Evolutionary conservation across 35 echinoderm and acorn worm genomes (phyloP).

Genomic region (Apostichopus parvimensis): DNA sequence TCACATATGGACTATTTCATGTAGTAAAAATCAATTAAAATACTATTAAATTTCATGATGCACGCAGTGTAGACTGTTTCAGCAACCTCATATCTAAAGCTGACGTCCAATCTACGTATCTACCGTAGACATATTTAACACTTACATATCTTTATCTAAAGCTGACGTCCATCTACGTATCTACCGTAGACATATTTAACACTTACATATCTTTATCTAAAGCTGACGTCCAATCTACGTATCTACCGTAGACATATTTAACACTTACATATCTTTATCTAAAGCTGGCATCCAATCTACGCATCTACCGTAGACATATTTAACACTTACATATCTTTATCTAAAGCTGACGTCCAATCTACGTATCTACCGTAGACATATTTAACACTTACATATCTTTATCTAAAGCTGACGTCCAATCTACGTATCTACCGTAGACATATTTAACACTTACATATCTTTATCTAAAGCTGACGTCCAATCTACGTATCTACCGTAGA

Average conservation of each 20-base stretch:
- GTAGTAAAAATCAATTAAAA: too few species aligned
- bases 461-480: conserved; percentile 86
- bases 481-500: conserved; percentile 97
- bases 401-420: conserved; percentile 87
- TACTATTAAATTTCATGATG: too few species aligned
- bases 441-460: conserved; percentile 95
- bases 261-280: conserved; percentile 96
- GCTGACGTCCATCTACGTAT: conserved; percentile 92
- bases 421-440: conserved; percentile 95
- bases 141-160: conserved; percentile 96
- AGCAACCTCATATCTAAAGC: conserved; percentile 49
- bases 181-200: conserved; percentile 88
- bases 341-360: conserved; percentile 86
- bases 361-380: conserved; percentile 95
- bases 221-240: conserved; percentile 88
- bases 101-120: conserved; percentile 94
- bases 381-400: conserved; percentile 95
- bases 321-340: conserved; percentile 94
- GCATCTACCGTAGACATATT: conserved; percentile 94
- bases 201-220: conserved; percentile 98
- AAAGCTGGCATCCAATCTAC: conserved; percentile 86
- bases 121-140: conserved; percentile 85
- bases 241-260: conserved; percentile 92
- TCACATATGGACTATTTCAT: too few species aligned
- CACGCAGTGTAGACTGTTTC: too few species aligned